Percentiles rank a stretch among this genome's conserved stretches.
These are phyloP conservation scores for Capra hircus DNA, from an alignment of 2,113 vertebrate genomes.

Conservation along the genomic window DNA sequence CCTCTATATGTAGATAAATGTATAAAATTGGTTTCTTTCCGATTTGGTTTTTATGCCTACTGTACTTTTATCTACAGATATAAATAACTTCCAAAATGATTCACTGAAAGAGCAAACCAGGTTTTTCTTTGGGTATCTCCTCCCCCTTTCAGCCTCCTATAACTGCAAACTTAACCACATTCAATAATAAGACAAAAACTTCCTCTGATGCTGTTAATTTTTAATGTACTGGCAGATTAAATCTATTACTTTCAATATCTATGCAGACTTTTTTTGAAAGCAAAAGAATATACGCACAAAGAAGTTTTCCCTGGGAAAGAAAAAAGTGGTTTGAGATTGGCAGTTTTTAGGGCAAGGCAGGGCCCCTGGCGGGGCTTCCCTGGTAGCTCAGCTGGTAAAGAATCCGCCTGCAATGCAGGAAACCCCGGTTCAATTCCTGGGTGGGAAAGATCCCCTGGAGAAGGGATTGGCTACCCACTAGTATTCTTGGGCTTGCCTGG, in stretches of 20 bases:
- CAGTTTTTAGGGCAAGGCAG: not conserved
- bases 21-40: slow-evolving; percentile 1
- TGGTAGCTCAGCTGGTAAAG: not conserved
- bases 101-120: slow-evolving; percentile 31
- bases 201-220: slow-evolving; percentile 60
- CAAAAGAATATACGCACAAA: not conserved
- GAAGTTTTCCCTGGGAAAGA: slow-evolving; percentile 9
- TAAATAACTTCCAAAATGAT: slow-evolving; percentile 35
- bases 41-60: not conserved
- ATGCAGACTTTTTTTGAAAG: slow-evolving; percentile 46
- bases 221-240: slow-evolving; percentile 60
- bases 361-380: not conserved
- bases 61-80: not conserved
- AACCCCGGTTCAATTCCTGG: not conserved
- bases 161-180: slow-evolving; percentile 50
- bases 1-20: not conserved
- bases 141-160: not conserved
- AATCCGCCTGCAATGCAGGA: not conserved
- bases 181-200: slow-evolving; percentile 58
- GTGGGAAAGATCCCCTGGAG: not conserved
- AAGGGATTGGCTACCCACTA: not conserved
- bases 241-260: slow-evolving; percentile 62
- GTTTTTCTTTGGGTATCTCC: slow-evolving; percentile 30
- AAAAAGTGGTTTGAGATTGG: not conserved
- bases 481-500: not conserved